Conservation (phyloP, 2,888 invertebrate genomes). For the Ochropleura leucogaster region DNA sequence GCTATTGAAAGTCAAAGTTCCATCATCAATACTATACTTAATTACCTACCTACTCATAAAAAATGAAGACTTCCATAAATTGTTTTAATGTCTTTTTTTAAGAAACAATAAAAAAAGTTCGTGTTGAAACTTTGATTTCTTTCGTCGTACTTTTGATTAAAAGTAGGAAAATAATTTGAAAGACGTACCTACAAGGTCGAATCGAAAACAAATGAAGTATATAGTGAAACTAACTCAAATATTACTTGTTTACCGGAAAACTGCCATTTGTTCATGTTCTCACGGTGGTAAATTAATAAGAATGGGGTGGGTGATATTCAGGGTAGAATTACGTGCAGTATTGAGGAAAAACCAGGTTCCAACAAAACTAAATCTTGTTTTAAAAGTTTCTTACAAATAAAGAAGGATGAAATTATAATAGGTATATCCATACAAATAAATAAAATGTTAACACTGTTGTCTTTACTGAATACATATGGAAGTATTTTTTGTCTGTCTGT, state of each 20-base stretch:
- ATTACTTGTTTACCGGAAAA: conserved; percentile 14
- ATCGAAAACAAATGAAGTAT: conserved; percentile 1
- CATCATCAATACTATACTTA: neutral
- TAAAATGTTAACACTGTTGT: too few species aligned
- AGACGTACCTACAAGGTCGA: neutral
- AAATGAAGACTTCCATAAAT: conserved; percentile 16
- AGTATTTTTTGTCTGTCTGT: too few species aligned
- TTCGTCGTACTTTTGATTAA: neutral
- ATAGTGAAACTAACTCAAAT: conserved; percentile 13
- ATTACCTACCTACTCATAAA: conserved; percentile 35
- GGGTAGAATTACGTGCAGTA: conserved; percentile 27
- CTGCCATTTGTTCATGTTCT: conserved; percentile 46
- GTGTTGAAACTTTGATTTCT: conserved; percentile 1
- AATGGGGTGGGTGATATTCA: conserved; percentile 31
- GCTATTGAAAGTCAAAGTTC: too few species aligned
- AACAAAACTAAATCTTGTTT: conserved; percentile 18
- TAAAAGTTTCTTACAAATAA: conserved; percentile 8
- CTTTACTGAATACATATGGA: too few species aligned
- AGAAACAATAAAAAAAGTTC: conserved; percentile 12
- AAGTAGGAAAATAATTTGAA: too few species aligned
- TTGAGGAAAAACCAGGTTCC: conserved; percentile 20
- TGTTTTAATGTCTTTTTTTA: conserved; percentile 17
- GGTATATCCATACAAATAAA: neutral
- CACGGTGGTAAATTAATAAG: conserved; percentile 53
- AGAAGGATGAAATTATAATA: neutral